Percentiles rank a stretch among this genome's conserved stretches.
Evolutionary conservation across 2,888 invertebrate species (phyloP).

Genomic region (Drosophila diplacantha): DNA sequence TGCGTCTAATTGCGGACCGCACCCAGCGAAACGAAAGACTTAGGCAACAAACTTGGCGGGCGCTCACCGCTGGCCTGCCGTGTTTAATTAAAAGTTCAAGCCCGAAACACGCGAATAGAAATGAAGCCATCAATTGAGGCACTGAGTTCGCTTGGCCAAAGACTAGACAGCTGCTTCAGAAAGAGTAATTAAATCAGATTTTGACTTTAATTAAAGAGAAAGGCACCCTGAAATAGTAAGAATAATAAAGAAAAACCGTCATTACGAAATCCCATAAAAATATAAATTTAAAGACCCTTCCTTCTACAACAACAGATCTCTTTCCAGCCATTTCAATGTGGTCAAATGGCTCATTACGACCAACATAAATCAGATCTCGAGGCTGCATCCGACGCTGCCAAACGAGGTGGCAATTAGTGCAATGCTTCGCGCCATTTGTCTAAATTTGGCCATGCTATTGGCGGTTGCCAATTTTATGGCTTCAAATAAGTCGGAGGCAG

Average conservation of each 20-base stretch:
- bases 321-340: constrained; percentile 2
- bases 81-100: constrained; percentile 41
- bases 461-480: constrained; percentile 41
- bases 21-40: constrained; percentile 41
- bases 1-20: constrained; percentile 47
- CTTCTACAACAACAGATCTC: neutral
- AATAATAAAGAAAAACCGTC: neutral
- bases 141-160: constrained; percentile 1
- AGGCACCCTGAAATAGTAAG: neutral
- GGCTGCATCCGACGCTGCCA: constrained; percentile 24
- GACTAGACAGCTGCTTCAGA: neutral
- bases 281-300: constrained; percentile 9
- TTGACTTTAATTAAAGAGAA: neutral
- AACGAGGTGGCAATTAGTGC: constrained; percentile 46
- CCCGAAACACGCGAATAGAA: constrained; percentile 29
- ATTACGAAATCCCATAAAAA: neutral
- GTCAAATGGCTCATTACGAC: constrained; percentile 32
- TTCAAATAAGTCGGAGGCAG: constrained; percentile 37
- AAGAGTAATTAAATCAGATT: neutral
- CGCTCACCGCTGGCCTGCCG: constrained; percentile 6
- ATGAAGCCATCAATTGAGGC: constrained; percentile 23
- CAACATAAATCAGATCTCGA: constrained; percentile 40
- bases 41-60: constrained; percentile 31
- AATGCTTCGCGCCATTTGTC: constrained; percentile 45
- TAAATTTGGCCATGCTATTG: constrained; percentile 42